Conservation (phyloP, 2,113 vertebrate species). For the Actenoides lindsayi region DNA sequence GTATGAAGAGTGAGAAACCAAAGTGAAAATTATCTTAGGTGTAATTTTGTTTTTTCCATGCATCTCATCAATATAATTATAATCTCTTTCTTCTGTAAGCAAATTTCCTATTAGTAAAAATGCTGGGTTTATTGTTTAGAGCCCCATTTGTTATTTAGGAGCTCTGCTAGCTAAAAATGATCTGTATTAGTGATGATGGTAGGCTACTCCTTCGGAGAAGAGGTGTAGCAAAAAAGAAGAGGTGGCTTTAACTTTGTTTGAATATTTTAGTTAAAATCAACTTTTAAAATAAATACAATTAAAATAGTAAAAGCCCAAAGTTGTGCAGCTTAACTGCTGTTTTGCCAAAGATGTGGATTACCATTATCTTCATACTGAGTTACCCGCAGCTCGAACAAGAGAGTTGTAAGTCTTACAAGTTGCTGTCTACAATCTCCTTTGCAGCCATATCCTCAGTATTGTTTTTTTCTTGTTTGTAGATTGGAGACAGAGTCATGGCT, state of each 20-base stretch:
- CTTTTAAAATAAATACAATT: neutral
- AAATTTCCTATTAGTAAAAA: neutral
- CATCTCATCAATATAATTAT: neutral
- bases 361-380: neutral
- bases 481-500: slow-evolving; percentile 95
- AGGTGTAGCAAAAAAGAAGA: neutral
- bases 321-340: neutral
- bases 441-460: fast-evolving
- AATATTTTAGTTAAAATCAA: neutral
- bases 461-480: slow-evolving; percentile 74
- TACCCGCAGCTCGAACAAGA: neutral
- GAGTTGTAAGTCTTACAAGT: neutral
- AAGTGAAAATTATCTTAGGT: neutral
- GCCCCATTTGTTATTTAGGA: neutral
- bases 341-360: neutral
- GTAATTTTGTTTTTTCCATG: neutral
- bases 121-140: neutral
- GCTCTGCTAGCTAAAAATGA: neutral
- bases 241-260: neutral
- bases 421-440: neutral
- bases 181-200: neutral
- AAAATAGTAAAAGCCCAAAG: neutral
- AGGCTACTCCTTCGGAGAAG: neutral
- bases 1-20: neutral
- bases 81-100: neutral